Base-by-base conservation (phyloP, 2,797 vertebrate genomes). In the Eutrigla gurnardus region DNA sequence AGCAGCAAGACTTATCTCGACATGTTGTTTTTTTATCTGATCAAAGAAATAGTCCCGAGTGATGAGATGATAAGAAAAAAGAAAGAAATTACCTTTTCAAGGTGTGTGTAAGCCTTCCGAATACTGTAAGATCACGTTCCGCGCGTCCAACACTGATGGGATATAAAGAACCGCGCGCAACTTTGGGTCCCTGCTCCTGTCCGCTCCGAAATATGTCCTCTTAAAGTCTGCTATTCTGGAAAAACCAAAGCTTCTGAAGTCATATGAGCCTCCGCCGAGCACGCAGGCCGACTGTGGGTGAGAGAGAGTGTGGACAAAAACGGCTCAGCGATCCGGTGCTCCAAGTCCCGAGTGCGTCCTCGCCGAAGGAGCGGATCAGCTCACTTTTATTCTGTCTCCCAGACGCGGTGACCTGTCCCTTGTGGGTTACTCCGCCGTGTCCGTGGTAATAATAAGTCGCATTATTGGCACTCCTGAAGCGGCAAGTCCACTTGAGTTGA, bases 381-480 rank as follows among this genome's bases (percentile, higher is more conserved):
- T 80, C 76, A 86, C 92, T 92, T 94, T 96, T 96, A 95, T 95
- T 78, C 90, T 84, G 85, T 81, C 82, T 83, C 76, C 81, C 86
- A 82, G 93, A 93, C 92, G 92, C 81, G 85, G 89, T 91, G 93
- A 93, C 85, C 85, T 80, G 93, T 95, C 95, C 94, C 94, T 67
- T 87, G 88, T 76, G 96, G 91, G 87, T 93, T 90, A 91, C 82
- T 91, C 91, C 82, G 81, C 77, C 63, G 71, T 70, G 81, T 91
- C 94, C 93, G 93, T 88, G 70, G 64, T 72, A 93, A 94, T 90
- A 91, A 93, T 91, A 90, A 54, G 91, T 83, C 87, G 81, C 88
- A 86, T 87, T 86, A 84, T 88, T 68, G 45, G 68, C 78, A 74
- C 76, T 81, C 70, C 75, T 60, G 83, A 57, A 62, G 66, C 65